Percentiles rank a stretch among this genome's conserved stretches.
These are phyloP conservation scores for Ptychoptera contaminata DNA, from an alignment of 2,888 invertebrate species.

Conservation along the genomic window DNA sequence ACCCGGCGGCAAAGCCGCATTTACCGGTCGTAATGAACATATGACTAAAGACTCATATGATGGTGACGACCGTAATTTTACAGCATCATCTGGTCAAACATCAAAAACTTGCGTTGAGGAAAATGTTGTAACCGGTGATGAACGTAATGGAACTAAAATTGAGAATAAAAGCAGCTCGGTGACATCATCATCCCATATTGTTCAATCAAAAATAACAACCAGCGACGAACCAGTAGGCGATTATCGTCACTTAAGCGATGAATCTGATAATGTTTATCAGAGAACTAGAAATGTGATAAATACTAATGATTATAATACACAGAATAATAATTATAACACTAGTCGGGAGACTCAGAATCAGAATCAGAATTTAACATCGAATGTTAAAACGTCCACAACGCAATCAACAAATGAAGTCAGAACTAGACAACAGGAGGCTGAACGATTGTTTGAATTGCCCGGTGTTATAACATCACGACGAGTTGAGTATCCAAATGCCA, in stretches of 20 bases:
- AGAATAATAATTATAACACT: too few species aligned
- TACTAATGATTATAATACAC: too few species aligned
- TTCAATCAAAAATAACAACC: constrained; percentile 22
- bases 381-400: constrained; percentile 23
- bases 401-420: constrained; percentile 22
- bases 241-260: constrained; percentile 8
- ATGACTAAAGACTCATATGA: constrained; percentile 36
- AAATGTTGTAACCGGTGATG: constrained; percentile 35
- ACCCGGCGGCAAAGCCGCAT: constrained; percentile 46
- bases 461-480: constrained; percentile 38
- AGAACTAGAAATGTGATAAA: too few species aligned
- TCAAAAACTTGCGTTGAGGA: constrained; percentile 34
- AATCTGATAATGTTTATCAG: constrained; percentile 1
- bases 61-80: constrained; percentile 38
- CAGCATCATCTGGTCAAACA: constrained; percentile 32
- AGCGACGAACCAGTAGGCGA: constrained; percentile 12
- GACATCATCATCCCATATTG: constrained; percentile 23
- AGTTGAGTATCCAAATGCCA: constrained; percentile 46
- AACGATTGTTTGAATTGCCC: constrained; percentile 18
- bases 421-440: constrained; percentile 9
- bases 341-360: constrained; percentile 3
- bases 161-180: constrained; percentile 27
- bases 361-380: too few species aligned
- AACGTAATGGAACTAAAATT: constrained; percentile 28
- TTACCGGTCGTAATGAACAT: constrained; percentile 46